Base-by-base conservation (phyloP, 2,113 vertebrate genomes). In the Ceuthmochares aereus region DNA sequence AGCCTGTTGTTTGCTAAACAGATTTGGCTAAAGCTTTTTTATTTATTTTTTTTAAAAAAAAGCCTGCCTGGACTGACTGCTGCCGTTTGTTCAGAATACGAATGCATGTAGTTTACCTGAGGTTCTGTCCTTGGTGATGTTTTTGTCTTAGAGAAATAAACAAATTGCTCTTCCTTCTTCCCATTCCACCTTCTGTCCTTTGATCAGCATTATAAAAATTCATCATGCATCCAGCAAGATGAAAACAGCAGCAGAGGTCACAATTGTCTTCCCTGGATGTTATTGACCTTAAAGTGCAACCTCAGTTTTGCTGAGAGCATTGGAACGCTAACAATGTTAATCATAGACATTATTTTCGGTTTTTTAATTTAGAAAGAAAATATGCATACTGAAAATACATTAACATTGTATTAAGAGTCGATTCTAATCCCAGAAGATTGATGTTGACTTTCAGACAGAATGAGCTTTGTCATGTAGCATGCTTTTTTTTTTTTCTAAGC, bases 161-260 rank as follows among this genome's bases (percentile, higher is more conserved):
- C 66, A 89, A 79, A 51, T 59, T 1, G 7, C 60, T 87, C 20
- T n/a, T 88, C 34, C 59, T 81, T 26, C 68, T 82, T 90, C 59
- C 75, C 22, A 40, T 87, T 85, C 62, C 37, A 54, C 29, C 37
- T 75, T 78, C 84, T 83, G 22, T 62, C 51, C 73, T 93, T 91
- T 84, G 49, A 84, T 93, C 58, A 51, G 42, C 62, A 9, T 79
- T 87, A 91, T 89, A 82, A 88, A 93, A 93, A 92, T 95, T 92
- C 85, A 56, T 76, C 2, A 2, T 78, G 60, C 54, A 67, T 84
- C 69, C 77, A 89, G 70, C 54, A 52, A 69, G 84, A 26, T 23
- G 60, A 66, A 95, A 70, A 32, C 49, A 84, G 66, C 81, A 87
- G 62, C 73, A 84, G 64, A 92, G 77, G 87, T 92, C 77, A 45